phyloP scores from a whole-genome alignment of 2,888 invertebrate genomes.

The Sabatieria punctata region DNA sequence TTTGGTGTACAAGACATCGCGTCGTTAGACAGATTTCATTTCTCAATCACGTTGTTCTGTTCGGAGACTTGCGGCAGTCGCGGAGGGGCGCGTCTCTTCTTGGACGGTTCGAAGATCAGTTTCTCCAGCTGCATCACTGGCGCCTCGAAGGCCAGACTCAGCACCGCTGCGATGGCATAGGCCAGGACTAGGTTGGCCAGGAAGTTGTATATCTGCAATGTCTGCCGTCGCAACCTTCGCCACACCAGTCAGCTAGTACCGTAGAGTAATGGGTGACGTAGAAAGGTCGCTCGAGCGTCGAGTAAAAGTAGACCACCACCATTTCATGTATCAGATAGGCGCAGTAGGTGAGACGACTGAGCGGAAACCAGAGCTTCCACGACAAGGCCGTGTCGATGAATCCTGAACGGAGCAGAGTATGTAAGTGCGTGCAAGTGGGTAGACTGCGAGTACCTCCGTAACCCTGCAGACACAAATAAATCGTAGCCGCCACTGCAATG shows the following conservation, averaged over 20 bases:
- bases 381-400: constrained; percentile 29
- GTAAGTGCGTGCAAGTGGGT: not conserved
- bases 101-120: not conserved
- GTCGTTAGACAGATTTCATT: too few relatives aligned
- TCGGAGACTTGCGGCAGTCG: too few relatives aligned
- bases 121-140: constrained; percentile 9
- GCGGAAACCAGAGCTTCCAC: constrained; percentile 29
- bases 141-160: constrained; percentile 11
- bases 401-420: constrained; percentile 16
- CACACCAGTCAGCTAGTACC: not conserved
- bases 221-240: not conserved
- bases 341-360: constrained; percentile 31
- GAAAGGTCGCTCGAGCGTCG: not conserved
- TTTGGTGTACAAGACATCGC: too few relatives aligned
- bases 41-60: too few relatives aligned
- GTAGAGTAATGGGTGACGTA: constrained; percentile 6
- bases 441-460: constrained; percentile 5
- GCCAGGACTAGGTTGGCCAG: constrained; percentile 4
- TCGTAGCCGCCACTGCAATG: not conserved
- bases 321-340: constrained; percentile 23
- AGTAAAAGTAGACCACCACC: constrained; percentile 6
- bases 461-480: constrained; percentile 6
- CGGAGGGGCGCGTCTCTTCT: not conserved
- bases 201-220: constrained; percentile 8
- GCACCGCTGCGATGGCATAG: constrained; percentile 1